These are phyloP conservation scores for Ctenomys sociabilis DNA, from an alignment of 2,113 vertebrate species.

Conservation along the genomic window DNA sequence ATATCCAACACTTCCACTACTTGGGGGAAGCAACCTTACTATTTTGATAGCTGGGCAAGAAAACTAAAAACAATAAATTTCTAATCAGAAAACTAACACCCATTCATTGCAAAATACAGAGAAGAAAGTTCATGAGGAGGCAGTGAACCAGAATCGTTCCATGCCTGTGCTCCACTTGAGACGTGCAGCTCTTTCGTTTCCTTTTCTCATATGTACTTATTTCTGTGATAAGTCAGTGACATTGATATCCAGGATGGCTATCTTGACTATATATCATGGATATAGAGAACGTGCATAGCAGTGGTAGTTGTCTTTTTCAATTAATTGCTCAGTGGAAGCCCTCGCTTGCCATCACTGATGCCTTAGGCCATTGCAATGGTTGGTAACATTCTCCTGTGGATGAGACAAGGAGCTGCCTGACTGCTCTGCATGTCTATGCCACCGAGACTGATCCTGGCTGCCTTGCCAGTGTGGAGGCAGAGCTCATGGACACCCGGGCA, in stretches of 20 bases:
- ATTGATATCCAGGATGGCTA: neutral
- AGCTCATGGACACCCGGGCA: too few relatives aligned
- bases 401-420: rapidly evolving
- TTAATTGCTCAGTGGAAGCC: neutral
- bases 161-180: neutral
- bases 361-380: neutral
- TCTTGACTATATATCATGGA: neutral
- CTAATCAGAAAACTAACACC: neutral
- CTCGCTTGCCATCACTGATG: neutral
- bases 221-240: neutral
- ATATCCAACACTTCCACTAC: too few relatives aligned
- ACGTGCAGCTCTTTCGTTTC: neutral
- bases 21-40: neutral
- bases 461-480: neutral
- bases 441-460: neutral
- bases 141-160: too few relatives aligned
- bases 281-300: neutral
- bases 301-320: neutral
- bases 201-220: neutral
- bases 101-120: neutral
- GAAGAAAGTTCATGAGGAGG: neutral
- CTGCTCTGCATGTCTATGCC: rapidly evolving
- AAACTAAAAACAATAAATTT: neutral
- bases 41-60: neutral
- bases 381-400: neutral